Evolutionary conservation across 2,113 vertebrate species (phyloP), one percentile per base, ranked within the genome.

Genomic region (Brienomyrus longianalis): DNA sequence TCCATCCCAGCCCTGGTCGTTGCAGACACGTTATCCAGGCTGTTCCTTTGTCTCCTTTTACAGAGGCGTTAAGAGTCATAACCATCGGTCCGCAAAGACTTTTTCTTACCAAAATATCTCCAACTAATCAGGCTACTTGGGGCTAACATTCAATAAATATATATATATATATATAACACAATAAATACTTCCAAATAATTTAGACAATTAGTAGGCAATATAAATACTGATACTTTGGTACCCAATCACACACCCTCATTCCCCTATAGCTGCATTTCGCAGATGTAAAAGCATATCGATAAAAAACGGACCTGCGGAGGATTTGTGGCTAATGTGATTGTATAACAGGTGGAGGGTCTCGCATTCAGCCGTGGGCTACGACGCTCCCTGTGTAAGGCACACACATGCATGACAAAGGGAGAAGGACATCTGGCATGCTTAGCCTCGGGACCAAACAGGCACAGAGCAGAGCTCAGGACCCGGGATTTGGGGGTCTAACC

Each of bases 281-380:
- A 87, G 39, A 35, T 31, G 59, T 62, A 19, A 43, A 3, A 39
- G 48, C 6, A 6, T 17, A 39, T 0, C 5, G 35, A n/a, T 52
- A 47, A 77, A 52, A 52, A 86, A 45, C 80, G 59, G 43, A 52
- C 48, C 74, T 56, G 21, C 17, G 39, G 59, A 19, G 85, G 83
- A 45, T 45, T 5, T 74, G 62, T 31, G 88, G 74, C 80, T 91
- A 89, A 90, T 87, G 86, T 66, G 47, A 85, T 90, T 91, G 92
- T 92, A 95, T 95, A 96, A 96, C 95, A 96, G 95, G 96, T 96
- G 95, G 93, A 86, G 92, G 91, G 95, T 91, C 70, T 23, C 23
- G 62, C 89, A 88, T 90, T 87, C 51, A 88, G 87, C 92, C 59
- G 83, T 89, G 90, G 52, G 84, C 89, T 51, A 87, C 15, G 90